Evolutionary conservation across 53 echinoderm and acorn worm genomes (phyloP).

Genomic region (Echinarachnius parma): DNA sequence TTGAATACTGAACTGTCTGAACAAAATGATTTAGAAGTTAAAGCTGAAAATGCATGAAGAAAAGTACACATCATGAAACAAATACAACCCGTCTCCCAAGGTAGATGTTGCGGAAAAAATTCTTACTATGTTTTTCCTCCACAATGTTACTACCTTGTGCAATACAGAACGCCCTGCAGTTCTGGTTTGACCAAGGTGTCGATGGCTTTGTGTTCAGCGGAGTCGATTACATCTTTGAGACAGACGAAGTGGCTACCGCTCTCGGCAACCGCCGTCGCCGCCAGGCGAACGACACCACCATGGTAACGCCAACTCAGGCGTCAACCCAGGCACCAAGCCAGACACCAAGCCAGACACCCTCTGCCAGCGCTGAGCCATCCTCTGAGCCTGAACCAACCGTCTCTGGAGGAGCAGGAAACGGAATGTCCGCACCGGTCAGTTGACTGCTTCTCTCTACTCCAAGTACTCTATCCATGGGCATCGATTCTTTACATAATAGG

Average conservation of each 20-base stretch:
- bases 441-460: not conserved
- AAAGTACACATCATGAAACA: too few relatives aligned
- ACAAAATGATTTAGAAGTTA: too few relatives aligned
- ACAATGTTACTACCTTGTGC: too few relatives aligned
- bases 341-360: not conserved
- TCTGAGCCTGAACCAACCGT: conserved; percentile 13
- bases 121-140: not conserved
- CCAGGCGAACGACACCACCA: conserved; percentile 8
- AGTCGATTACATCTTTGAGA: conserved; percentile 65
- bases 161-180: conserved; percentile 55
- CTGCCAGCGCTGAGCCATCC: conserved; percentile 17
- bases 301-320: not conserved
- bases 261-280: conserved; percentile 47
- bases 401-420: not conserved
- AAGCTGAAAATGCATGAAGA: too few relatives aligned
- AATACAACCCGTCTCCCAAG: too few relatives aligned
- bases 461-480: too few relatives aligned
- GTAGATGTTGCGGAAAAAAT: too few relatives aligned
- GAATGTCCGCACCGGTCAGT: conserved; percentile 3
- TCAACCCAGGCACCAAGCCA: not conserved
- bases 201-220: conserved; percentile 83
- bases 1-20: too few relatives aligned
- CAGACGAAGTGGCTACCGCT: conserved; percentile 9
- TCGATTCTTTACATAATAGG: too few relatives aligned
- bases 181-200: conserved; percentile 68